phyloP scores from a whole-genome alignment of 1,140 invertebrate genomes.

The Periplaneta americana region DNA sequence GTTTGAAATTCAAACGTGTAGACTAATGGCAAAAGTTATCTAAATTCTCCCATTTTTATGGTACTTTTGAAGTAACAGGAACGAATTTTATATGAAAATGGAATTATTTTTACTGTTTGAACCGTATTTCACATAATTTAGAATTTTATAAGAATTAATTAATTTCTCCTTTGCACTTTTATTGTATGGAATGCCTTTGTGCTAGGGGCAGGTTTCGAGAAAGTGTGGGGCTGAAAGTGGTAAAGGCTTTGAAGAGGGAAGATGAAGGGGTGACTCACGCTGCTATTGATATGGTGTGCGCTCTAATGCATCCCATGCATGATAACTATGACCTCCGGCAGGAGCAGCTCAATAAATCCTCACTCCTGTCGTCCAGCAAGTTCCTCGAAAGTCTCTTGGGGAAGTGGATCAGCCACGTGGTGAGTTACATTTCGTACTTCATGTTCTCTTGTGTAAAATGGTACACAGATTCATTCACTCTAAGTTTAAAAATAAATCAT shows the following conservation, averaged over 20 bases:
- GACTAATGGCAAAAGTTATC: no score
- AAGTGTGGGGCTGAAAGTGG: slow-evolving; percentile 73
- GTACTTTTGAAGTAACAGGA: no score
- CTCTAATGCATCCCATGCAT: slow-evolving; percentile 99
- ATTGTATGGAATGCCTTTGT: not conserved
- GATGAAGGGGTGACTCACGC: slow-evolving; percentile 90
- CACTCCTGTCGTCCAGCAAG: slow-evolving; percentile 82
- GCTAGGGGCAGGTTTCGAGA: slow-evolving; percentile 74
- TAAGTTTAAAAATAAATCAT: not conserved
- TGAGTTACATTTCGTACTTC: no score
- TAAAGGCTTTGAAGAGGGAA: slow-evolving; percentile 83
- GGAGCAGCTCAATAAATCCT: slow-evolving; percentile 97
- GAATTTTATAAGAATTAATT: no score
- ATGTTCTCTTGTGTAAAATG: not conserved
- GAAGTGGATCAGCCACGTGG: slow-evolving; percentile 94
- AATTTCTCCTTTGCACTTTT: no score
- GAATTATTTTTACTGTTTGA: no score
- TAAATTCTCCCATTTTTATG: no score
- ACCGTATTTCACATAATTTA: no score
- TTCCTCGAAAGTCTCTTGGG: slow-evolving; percentile 92
- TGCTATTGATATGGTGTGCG: slow-evolving; percentile 94
- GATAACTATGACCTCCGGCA: slow-evolving; percentile 90
- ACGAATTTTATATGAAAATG: no score
- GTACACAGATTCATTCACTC: not conserved
- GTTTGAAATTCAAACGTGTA: no score